Base-by-base conservation (phyloP, 2,888 invertebrate species). In the Pyralis farinalis region DNA sequence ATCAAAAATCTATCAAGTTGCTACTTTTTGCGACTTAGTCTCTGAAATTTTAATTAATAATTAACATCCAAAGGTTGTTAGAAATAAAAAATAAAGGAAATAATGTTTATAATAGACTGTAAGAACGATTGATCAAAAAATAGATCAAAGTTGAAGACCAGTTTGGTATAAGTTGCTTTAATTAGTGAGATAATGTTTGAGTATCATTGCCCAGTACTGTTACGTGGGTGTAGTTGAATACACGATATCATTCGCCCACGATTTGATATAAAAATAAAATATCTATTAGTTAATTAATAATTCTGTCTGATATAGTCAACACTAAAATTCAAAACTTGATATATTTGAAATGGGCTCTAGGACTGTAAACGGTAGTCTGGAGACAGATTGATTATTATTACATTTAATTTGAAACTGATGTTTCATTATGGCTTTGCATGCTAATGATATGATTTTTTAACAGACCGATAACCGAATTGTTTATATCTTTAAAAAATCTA, bases 261-360 rank as follows among this genome's bases (percentile, higher is more conserved):
- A 47, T 49, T 43, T 48, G 42, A 49, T 55, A 55, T 55, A 52
- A 51, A 53, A 59, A 46, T 57, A 63, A 57, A 60, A 63, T 56
- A 59, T 65, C 63, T 57, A 69, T 63, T 65, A 63, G 53, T 54
- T 52, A 54, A 53, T 53, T 66, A 70, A 68, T 68, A 51, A 43
- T 43, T 37, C 40, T 47, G 37, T 51, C 46, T 46, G 44, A 44
- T 47, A 48, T 46, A 51, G 47, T 46, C 46, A 45, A 47, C 46
- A 42, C 22, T 22, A 37, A 37, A 37, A 37, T 31, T 37, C 22
- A 7, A 34, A 40, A 30, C 34, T 38, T 38, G 33, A 33, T 39
- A 33, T 27, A 39, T 40, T 34, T 39, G 39, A 39, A 31, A 32
- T 39, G 27, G 32, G n/a, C 16, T 8, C 32, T 4, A 16, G 16